Evolutionary conservation across 2,888 invertebrate species (phyloP).

Genomic region (Coelogynopora nodosa): DNA sequence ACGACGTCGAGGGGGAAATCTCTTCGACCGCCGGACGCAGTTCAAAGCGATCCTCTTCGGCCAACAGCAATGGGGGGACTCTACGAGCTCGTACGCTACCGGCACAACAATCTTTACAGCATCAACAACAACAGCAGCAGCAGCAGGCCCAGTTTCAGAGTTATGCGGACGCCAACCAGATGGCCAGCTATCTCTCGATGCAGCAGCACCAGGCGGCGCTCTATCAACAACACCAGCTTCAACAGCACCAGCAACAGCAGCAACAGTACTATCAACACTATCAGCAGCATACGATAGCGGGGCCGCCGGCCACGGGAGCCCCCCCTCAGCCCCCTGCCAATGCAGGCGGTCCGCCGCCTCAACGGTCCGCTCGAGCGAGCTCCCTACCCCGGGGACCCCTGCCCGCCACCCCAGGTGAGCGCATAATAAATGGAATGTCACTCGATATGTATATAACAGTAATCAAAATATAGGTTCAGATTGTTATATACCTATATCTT

Average conservation of each 20-base stretch:
- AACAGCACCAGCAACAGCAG: slow-evolving; percentile 21
- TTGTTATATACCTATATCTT: too few relatives aligned
- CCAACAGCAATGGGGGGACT: not conserved
- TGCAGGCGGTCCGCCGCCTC: not conserved
- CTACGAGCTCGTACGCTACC: not conserved
- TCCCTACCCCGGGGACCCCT: not conserved
- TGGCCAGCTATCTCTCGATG: slow-evolving; percentile 11
- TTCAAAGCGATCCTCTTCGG: not conserved
- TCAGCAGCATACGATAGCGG: not conserved
- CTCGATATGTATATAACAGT: too few relatives aligned
- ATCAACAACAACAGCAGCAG: not conserved
- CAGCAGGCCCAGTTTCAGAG: not conserved
- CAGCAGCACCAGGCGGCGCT: slow-evolving; percentile 6
- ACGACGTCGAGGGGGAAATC: not conserved
- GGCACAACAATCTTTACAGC: not conserved
- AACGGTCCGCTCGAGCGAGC: not conserved
- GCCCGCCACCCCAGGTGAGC: slow-evolving; percentile 12
- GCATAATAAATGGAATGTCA: too few relatives aligned
- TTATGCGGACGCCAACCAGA: not conserved
- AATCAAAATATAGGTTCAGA: too few relatives aligned
- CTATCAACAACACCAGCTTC: not conserved
- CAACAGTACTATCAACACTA: slow-evolving; percentile 27
- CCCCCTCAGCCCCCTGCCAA: too few relatives aligned
- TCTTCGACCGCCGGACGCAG: not conserved
- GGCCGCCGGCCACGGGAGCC: not conserved